Evolutionary conservation across 2,113 vertebrate genomes (phyloP).

Genomic region (Gadus macrocephalus): DNA sequence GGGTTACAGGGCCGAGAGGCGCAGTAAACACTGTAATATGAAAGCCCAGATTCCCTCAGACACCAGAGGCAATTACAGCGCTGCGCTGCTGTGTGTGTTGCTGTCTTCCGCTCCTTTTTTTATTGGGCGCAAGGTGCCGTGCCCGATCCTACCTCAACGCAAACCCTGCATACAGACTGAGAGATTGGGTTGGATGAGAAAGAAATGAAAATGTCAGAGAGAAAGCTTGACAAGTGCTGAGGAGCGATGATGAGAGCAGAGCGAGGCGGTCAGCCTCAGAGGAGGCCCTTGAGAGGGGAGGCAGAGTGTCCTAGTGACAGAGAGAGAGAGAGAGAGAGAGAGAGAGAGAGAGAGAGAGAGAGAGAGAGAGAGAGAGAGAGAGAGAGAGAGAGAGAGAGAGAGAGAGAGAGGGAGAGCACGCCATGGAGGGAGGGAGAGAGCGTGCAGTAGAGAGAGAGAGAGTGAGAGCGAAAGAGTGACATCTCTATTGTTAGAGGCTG

Average conservation of each 20-base stretch:
- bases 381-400: background rate
- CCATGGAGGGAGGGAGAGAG: background rate
- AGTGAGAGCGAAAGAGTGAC: constrained; percentile 4
- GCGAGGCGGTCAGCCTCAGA: no score
- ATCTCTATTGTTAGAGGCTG: no score
- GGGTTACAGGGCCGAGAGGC: constrained; percentile 26
- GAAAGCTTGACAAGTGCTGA: no score
- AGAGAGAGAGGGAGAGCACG: background rate
- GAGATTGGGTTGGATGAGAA: background rate
- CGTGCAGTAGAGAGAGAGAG: constrained; percentile 14
- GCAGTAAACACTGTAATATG: constrained; percentile 21
- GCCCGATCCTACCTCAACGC: no score
- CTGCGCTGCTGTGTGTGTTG: constrained; percentile 14
- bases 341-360: no score
- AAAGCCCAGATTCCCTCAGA: background rate
- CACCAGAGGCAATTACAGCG: constrained; percentile 18
- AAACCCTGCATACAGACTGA: background rate
- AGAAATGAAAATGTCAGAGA: background rate
- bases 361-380: background rate
- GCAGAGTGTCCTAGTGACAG: no score
- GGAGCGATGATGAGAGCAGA: no score
- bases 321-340: no score
- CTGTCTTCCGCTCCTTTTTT: background rate
- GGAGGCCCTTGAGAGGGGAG: no score
- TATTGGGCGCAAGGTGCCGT: no score